Evolutionary conservation across 2,113 vertebrate genomes (phyloP), one percentile per base, ranked within the genome.

Genomic region (Lynx canadensis): DNA sequence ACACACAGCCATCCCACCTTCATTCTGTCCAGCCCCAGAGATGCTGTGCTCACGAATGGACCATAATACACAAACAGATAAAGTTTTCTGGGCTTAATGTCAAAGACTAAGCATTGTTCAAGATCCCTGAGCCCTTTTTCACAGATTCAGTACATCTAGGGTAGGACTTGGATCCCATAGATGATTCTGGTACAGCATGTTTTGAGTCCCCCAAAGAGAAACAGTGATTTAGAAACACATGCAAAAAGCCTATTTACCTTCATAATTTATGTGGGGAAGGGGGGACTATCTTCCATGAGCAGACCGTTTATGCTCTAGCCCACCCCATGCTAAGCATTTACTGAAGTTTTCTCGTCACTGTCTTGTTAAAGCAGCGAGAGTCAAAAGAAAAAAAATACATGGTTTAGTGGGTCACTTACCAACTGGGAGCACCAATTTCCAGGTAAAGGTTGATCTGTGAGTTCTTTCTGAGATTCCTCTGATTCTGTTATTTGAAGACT

Each of bases 401-500:
- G 33, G 3, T 69, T 66, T 25, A 25, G 21, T 92, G 78, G 25
- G 48, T 68, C 50, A 76, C 14, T 82, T 36, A 90, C 38, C 31
- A 76, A 73, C 73, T 76, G 3, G 4, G 27, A 13, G 38, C 25
- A 89, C 4, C 1, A n/a, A 55, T 8, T 86, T 83, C 63, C 66
- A 71, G 14, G 33, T 31, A 81, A 63, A 95, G 3, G 4, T 76
- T 80, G 76, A 65, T 27, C n/a, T 38, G 23, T 14, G 65, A 76
- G 18, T 76, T 95, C 55, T 79, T 84, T 79, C 38, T 93, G 63
- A 96, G 55, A 89, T 81, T 16, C 23, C 16, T n/a, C 25, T 33
- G 74, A n/a, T 89, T 96, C 97, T 96, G 96, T 97, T 94, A 96
- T 52, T 78, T 94, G 82, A 97, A 97, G 85, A 97, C 74, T 93